Base-by-base conservation (phyloP, 2,888 invertebrate genomes). In the Julus scandinavius region DNA sequence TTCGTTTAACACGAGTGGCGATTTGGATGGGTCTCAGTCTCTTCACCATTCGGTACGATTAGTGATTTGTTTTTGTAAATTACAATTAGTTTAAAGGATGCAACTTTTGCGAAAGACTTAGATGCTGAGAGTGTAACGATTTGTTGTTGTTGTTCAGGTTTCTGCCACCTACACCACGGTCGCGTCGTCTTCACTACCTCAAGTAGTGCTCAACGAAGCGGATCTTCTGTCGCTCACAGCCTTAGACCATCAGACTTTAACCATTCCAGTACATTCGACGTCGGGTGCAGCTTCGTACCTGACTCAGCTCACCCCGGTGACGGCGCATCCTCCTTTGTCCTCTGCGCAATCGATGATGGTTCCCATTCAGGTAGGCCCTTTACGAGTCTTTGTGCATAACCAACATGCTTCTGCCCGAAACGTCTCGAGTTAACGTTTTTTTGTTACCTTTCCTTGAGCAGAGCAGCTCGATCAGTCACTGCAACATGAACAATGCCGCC, bases 221-320 rank as follows among this genome's bases (percentile, higher is more conserved):
- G 91, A 91, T 85, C 80, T 91, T 4, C 89, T 90, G 7, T 90
- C 90, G 20, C 86, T 91, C 1, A 90, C 90, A 9, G 40, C 72
- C 89, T 17, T 87, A 13, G 87, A 86, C 40, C 29, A 89, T 0
- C 88, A 89, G 83, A 86, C 88, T 38, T 20, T 86, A 29, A 50
- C 86, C 49, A 50, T 86, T 86, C 86, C 86, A 9, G 17, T 86
- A 50, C 49, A 45, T 45, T 38, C 49, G 13, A 54, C 54, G 38
- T 41, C 86, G 50, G 41, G 45, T 11, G 50, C 50, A 4, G n/a
- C 86, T 5, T 50, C 54, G 29, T 86, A 54, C 20, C 50, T 54
- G 86, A 86, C 86, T 17, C 41, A 54, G 40, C 20, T 54, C 17
- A 86, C 86, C 4, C 41, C 15, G 20, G 84, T 84, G 84, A 13